Conservation (phyloP, 2,113 vertebrate genomes). For the Hystrix cristata region DNA sequence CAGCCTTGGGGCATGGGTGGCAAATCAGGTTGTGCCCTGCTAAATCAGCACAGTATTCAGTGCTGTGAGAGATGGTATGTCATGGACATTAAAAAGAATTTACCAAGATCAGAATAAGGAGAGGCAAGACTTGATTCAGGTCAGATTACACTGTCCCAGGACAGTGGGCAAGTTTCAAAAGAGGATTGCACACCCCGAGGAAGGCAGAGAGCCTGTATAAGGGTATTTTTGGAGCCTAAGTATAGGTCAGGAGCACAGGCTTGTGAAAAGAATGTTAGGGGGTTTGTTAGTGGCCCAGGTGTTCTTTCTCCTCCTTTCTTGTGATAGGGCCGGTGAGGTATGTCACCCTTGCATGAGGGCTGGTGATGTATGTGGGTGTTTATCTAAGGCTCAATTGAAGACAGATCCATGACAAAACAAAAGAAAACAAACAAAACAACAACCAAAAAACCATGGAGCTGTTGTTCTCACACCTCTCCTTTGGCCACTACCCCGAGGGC, state of each 20-base stretch:
- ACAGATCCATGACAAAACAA: background rate
- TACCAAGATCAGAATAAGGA: background rate
- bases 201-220: background rate
- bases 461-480: background rate
- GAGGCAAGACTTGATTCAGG: background rate
- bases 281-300: background rate
- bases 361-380: background rate
- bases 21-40: background rate
- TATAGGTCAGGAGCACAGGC: background rate
- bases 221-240: background rate
- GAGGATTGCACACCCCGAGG: background rate
- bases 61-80: background rate
- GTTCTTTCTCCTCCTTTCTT: background rate
- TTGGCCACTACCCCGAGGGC: background rate
- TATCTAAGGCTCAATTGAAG: background rate
- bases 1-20: background rate
- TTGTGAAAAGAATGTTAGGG: background rate
- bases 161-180: background rate
- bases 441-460: too few species aligned
- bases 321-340: background rate
- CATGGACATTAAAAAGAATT: background rate
- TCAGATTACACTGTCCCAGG: background rate
- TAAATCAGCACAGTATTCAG: background rate
- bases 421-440: too few species aligned
- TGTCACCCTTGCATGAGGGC: background rate